Evolutionary conservation across 2,797 vertebrate genomes (phyloP), one percentile per base, ranked within the genome.

Genomic region (Acrossocheilus wenchowensis): DNA sequence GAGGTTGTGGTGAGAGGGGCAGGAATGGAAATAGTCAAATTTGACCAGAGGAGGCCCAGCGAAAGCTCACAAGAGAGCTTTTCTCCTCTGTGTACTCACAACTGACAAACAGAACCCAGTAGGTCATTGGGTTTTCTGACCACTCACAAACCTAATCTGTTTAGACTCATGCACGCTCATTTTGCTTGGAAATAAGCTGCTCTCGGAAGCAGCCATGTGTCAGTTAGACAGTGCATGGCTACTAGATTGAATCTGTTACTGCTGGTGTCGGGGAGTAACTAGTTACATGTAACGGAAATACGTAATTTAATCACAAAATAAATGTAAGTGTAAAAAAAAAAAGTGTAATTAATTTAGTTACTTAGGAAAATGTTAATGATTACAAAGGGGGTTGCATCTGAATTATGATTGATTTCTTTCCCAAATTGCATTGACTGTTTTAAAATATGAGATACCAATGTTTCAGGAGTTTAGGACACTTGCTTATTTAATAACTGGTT

Each of bases 61-160:
- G 79, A 81, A 80, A 81, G 87, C 83, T 77, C 73, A 66, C 73
- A 84, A 78, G 60, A 84, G 82, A n/a, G 57, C 82, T 85, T 85
- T 85, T 78, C 83, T 85, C 74, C 64, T 78, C 78, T 41, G 72
- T 87, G 64, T 83, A 64, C 74, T 78, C 23, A 50, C 26, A n/a
- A 45, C 73, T 87, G 80, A 71, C 62, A 77, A 69, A 82, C 62
- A 52, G n/a, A 62, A 57, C 52, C 36, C 34, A 73, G 77, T 23
- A 50, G 72, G 74, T 69, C 62, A 84, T 11, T 69, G 74, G 62
- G 60, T 78, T 68, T 43, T 69, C n/a, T 78, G 83, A 57, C 62
- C 74, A 30, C 74, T 78, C 21, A 78, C 12, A 78, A 68, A 36
- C 50, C 26, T 17, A 17, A 45, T 84, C 45, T 30, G 41, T 62